Conservation (phyloP, 2,888 invertebrate genomes). For the Exephanes ischioxanthus region DNA sequence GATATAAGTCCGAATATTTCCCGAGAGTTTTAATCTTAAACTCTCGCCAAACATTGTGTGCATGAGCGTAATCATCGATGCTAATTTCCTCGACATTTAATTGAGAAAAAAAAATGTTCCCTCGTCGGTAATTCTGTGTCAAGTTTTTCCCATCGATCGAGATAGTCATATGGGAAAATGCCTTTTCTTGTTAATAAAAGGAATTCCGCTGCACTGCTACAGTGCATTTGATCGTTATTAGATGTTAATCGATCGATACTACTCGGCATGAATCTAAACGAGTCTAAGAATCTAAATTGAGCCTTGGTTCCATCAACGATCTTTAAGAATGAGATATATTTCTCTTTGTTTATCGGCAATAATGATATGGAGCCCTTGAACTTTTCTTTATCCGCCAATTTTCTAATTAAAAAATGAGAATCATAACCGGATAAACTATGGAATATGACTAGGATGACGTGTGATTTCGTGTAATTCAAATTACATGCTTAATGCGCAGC, state of each 20-base stretch:
- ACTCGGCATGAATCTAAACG: constrained; percentile 65
- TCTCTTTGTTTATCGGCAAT: background rate
- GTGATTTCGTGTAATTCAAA: background rate
- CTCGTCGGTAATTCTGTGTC: too few species aligned
- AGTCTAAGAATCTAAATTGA: constrained; percentile 67
- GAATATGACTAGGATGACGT: background rate
- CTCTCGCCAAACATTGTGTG: too few species aligned
- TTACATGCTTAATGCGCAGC: constrained; percentile 8
- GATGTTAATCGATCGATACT: constrained; percentile 46
- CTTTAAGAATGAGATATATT: constrained; percentile 74
- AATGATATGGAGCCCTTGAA: background rate
- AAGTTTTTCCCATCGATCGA: too few species aligned
- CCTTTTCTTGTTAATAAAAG: constrained; percentile 73
- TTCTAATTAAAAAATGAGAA: constrained; percentile 73
- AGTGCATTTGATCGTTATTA: background rate
- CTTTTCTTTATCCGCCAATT: constrained; percentile 45
- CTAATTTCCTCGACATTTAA: constrained; percentile 72
- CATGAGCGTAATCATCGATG: too few species aligned
- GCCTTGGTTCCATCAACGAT: constrained; percentile 10
- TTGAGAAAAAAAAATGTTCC: constrained; percentile 72
- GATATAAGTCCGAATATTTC: constrained; percentile 30
- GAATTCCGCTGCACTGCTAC: constrained; percentile 48
- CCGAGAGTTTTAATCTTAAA: constrained; percentile 25
- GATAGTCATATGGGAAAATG: constrained; percentile 80
- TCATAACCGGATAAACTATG: constrained; percentile 73